phyloP scores from a whole-genome alignment of 2,888 invertebrate species.

The Scrobipalpa atriplicella region DNA sequence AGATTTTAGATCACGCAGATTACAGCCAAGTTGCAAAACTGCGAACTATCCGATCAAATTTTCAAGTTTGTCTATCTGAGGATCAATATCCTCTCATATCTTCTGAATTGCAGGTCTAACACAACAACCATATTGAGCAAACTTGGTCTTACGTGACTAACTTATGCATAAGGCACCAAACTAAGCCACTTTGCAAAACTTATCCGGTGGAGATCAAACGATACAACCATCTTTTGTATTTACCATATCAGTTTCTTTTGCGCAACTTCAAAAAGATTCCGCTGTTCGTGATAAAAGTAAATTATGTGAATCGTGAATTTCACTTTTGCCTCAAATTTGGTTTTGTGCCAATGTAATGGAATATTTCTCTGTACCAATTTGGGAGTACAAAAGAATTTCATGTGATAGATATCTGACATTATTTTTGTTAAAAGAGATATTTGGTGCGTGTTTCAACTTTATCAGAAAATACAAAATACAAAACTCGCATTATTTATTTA shows the following conservation, averaged over 20 bases:
- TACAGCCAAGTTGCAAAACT: background rate
- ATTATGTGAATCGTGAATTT: slow-evolving; percentile 15
- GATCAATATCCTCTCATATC: slow-evolving; percentile 22
- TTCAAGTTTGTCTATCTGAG: slow-evolving; percentile 12
- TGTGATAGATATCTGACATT: background rate
- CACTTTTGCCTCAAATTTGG: background rate
- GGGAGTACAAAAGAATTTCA: slow-evolving; percentile 7
- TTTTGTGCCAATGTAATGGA: slow-evolving; percentile 6
- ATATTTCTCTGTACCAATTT: slow-evolving; percentile 9
- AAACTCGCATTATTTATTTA: too few species aligned
- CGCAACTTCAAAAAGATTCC: slow-evolving; percentile 15
- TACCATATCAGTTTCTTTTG: slow-evolving; percentile 13
- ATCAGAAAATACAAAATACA: too few species aligned
- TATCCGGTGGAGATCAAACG: slow-evolving; percentile 36
- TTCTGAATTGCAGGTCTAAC: slow-evolving; percentile 29
- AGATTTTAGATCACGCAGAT: slow-evolving; percentile 13
- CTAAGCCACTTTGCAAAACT: slow-evolving; percentile 41
- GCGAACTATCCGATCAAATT: slow-evolving; percentile 15
- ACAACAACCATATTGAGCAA: slow-evolving; percentile 38
- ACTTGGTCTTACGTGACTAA: slow-evolving; percentile 36
- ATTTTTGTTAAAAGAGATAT: background rate
- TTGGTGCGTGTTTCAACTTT: background rate
- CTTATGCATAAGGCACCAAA: slow-evolving; percentile 36
- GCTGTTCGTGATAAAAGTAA: slow-evolving; percentile 10
- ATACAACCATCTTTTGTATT: slow-evolving; percentile 32